Percentiles rank a stretch among this genome's conserved stretches.
phyloP scores from a whole-genome alignment of 2,888 invertebrate species.

The Drosophila anomalata region DNA sequence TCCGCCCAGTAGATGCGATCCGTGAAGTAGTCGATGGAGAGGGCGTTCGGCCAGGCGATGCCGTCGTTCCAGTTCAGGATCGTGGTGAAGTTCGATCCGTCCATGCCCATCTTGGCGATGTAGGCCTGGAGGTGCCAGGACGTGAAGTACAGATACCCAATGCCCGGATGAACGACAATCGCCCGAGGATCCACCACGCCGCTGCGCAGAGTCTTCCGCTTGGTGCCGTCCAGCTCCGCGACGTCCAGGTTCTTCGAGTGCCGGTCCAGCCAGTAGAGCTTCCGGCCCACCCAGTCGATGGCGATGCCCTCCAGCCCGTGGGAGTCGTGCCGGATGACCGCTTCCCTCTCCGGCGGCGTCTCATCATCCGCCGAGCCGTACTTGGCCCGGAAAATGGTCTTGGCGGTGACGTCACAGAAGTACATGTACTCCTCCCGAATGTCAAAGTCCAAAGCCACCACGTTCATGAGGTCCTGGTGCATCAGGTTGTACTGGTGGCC shows the following conservation, averaged over 20 bases:
- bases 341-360: constrained; percentile 88
- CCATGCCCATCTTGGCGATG: constrained; percentile 98
- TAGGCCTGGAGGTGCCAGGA: constrained; percentile 98
- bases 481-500: constrained; percentile 93
- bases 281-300: constrained; percentile 97
- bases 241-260: constrained; percentile 98
- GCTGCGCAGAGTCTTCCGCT: constrained; percentile 93
- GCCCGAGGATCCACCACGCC: constrained; percentile 97
- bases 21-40: constrained; percentile 98
- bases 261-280: constrained; percentile 98
- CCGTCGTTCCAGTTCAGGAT: constrained; percentile 96
- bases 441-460: constrained; percentile 98
- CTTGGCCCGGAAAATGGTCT: constrained; percentile 93
- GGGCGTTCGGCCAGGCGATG: constrained; percentile 99
- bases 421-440: constrained; percentile 93
- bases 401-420: constrained; percentile 98
- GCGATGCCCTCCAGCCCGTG: constrained; percentile 99
- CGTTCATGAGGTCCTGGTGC: constrained; percentile 97
- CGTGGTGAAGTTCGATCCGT: constrained; percentile 94
- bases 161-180: constrained; percentile 96
- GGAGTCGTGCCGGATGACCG: constrained; percentile 95
- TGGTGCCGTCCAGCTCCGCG: constrained; percentile 95
- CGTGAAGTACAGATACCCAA: constrained; percentile 96
- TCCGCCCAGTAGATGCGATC: constrained; percentile 99
- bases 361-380: constrained; percentile 85